A percentile compares a stretch with the other conserved stretches of the same genome.
Conservation (phyloP, 2,113 vertebrate species). For the Macroglossus sobrinus region DNA sequence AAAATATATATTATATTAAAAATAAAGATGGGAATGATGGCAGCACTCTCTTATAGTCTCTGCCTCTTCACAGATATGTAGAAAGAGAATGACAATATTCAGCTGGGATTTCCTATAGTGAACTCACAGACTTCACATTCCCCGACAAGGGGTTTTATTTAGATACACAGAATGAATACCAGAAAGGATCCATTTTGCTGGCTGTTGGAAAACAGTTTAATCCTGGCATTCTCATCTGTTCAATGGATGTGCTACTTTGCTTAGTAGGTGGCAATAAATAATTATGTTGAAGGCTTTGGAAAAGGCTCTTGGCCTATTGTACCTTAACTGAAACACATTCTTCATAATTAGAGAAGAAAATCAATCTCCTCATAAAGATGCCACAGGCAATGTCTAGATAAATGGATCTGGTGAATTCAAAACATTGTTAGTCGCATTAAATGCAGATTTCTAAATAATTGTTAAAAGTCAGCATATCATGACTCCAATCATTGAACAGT, state of each 20-base stretch:
- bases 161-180: not conserved
- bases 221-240: slow-evolving; percentile 25
- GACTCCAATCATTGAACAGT: not conserved
- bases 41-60: not conserved
- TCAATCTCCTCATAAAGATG: not conserved
- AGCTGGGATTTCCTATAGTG: not conserved
- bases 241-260: not conserved
- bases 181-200: not conserved
- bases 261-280: slow-evolving; percentile 20
- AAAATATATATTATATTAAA: too few relatives aligned
- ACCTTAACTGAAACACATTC: not conserved
- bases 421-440: not conserved
- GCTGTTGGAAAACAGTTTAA: slow-evolving; percentile 12
- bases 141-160: slow-evolving; percentile 23
- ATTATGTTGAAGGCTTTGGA: not conserved
- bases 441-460: not conserved
- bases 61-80: not conserved
- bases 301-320: not conserved
- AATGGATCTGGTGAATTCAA: not conserved
- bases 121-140: not conserved
- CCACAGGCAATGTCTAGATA: not conserved
- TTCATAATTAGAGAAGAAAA: not conserved
- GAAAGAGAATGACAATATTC: slow-evolving; percentile 3
- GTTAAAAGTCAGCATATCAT: not conserved
- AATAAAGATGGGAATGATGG: not conserved